These are phyloP conservation scores for Hydrozoanthus gracilis DNA, from an alignment of 92 coral and sea anemone genomes.

Conservation along the genomic window DNA sequence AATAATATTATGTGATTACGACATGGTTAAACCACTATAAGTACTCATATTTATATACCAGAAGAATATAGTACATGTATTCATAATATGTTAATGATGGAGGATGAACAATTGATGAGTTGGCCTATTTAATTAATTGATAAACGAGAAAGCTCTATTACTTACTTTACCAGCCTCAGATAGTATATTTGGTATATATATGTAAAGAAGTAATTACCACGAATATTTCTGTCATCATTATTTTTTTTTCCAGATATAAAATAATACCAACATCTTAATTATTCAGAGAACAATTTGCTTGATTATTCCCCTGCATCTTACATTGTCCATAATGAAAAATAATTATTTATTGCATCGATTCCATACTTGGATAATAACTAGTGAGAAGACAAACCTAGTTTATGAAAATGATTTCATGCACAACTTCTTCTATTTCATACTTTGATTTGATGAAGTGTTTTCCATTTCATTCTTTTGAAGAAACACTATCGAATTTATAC, in stretches of 20 bases:
- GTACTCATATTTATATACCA: background rate
- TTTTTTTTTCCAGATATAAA: conserved; percentile 7
- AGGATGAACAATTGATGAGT: conserved; percentile 13
- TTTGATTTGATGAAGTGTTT: no score
- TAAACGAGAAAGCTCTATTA: conserved; percentile 12
- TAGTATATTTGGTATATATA: conserved; percentile 10
- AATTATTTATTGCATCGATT: no score
- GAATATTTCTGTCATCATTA: background rate
- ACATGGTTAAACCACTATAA: no score
- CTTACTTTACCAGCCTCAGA: conserved; percentile 15
- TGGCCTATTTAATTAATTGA: conserved; percentile 9
- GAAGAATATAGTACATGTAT: background rate
- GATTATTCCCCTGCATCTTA: background rate
- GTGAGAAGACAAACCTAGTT: no score
- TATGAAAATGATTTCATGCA: no score
- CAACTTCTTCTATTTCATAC: no score
- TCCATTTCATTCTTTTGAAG: no score
- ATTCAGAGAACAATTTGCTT: background rate
- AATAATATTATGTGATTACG: no score
- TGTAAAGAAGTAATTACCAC: conserved; percentile 9
- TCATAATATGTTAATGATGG: conserved; percentile 9
- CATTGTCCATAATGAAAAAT: no score
- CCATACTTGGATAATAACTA: no score
- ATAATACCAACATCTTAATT: conserved; percentile 11
- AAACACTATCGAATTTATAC: no score